Conservation (phyloP, 2,888 invertebrate genomes). For the Galerucella calmariensis region DNA sequence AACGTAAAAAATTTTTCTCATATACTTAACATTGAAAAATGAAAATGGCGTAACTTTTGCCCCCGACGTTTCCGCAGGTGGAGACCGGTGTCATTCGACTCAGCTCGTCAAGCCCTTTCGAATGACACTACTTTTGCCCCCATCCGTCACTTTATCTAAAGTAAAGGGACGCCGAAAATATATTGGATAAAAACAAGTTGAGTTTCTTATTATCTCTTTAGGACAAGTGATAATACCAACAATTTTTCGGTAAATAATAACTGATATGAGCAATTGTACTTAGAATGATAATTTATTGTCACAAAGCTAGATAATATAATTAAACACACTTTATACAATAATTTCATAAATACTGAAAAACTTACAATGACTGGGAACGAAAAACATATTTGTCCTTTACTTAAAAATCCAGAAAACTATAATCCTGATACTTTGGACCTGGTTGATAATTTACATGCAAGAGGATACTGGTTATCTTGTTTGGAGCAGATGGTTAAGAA, state of each 20-base stretch:
- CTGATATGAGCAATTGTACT: neutral
- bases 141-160: too few species aligned
- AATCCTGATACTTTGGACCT: slow-evolving; percentile 93
- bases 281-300: neutral
- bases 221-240: neutral
- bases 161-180: too few species aligned
- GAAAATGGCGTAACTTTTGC: too few species aligned
- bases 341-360: neutral
- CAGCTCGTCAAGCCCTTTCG: too few species aligned
- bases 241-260: neutral
- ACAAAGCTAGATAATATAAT: neutral
- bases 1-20: too few species aligned
- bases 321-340: neutral
- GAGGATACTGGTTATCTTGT: slow-evolving; percentile 92
- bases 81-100: too few species aligned
- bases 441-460: slow-evolving; percentile 84
- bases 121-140: too few species aligned
- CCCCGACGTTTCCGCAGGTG: too few species aligned
- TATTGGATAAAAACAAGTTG: neutral
- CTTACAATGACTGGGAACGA: slow-evolving; percentile 43
- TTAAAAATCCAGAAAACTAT: slow-evolving; percentile 83
- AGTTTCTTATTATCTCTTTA: neutral
- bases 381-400: slow-evolving; percentile 74
- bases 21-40: too few species aligned
- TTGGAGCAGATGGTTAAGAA: slow-evolving; percentile 88